phyloP scores from a whole-genome alignment of 2,797 vertebrate species.

The Octomys mimax region DNA sequence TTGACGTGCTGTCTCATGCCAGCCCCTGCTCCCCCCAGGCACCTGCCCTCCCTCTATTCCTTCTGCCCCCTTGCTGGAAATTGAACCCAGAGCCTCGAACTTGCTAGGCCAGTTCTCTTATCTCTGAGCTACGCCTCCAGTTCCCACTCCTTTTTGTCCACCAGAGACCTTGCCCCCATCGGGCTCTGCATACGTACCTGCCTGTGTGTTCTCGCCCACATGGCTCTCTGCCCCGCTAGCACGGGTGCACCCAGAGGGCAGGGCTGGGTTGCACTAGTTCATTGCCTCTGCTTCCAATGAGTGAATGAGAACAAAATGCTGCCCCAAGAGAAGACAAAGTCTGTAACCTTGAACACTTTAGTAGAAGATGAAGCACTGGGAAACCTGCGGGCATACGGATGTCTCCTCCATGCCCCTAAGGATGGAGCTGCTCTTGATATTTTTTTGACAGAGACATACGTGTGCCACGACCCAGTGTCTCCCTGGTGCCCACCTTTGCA shows the following conservation, averaged over 20 bases:
- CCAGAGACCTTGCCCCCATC: not conserved
- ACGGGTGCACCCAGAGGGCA: not conserved
- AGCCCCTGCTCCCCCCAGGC: not conserved
- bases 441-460: not conserved
- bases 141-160: not conserved
- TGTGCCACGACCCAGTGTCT: not conserved
- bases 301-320: not conserved
- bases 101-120: not conserved
- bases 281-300: not conserved
- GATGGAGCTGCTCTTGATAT: not conserved
- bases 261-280: not conserved
- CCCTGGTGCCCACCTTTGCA: too few species aligned
- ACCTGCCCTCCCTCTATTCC: not conserved
- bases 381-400: not conserved
- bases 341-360: not conserved
- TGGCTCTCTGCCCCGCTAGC: not conserved
- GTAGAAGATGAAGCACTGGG: not conserved
- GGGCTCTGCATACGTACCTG: fast-evolving
- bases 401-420: not conserved
- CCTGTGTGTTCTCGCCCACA: not conserved
- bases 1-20: not conserved
- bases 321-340: not conserved
- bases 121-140: not conserved
- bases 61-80: not conserved
- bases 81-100: not conserved